Conservation (phyloP, 2,888 invertebrate genomes). For the Anticlea derivata region DNA sequence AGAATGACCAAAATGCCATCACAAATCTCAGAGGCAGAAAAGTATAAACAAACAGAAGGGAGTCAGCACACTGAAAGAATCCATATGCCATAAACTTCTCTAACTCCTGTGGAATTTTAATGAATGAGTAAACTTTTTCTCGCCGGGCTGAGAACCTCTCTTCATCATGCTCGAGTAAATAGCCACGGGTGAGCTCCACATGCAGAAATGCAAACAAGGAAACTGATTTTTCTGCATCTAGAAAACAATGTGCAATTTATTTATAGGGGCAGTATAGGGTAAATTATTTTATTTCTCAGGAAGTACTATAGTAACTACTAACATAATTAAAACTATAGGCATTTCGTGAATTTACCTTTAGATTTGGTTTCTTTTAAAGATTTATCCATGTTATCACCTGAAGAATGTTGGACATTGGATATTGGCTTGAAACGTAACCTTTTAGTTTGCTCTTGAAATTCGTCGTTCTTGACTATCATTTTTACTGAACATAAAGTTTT, state of each 20-base stretch:
- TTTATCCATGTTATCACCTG: slow-evolving; percentile 65
- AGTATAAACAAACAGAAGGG: slow-evolving; percentile 98
- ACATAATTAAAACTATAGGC: background rate
- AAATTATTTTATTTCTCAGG: background rate
- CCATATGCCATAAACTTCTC: slow-evolving; percentile 97
- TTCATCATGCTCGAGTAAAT: slow-evolving; percentile 97
- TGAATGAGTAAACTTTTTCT: slow-evolving; percentile 98
- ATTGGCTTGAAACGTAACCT: slow-evolving; percentile 74
- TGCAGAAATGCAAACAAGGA: slow-evolving; percentile 88
- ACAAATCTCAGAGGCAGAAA: slow-evolving; percentile 97
- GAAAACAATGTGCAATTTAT: slow-evolving; percentile 31
- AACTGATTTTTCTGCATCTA: slow-evolving; percentile 69
- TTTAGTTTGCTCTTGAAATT: slow-evolving; percentile 70
- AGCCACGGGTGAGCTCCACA: slow-evolving; percentile 95
- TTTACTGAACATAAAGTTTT: slow-evolving; percentile 9
- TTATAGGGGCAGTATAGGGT: too few species aligned
- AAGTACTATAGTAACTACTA: background rate
- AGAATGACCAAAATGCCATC: slow-evolving; percentile 92
- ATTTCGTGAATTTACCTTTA: slow-evolving; percentile 52
- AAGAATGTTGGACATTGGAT: slow-evolving; percentile 61
- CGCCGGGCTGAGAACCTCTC: slow-evolving; percentile 96
- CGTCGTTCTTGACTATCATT: slow-evolving; percentile 69
- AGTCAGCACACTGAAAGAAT: slow-evolving; percentile 98
- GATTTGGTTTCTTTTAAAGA: slow-evolving; percentile 57
- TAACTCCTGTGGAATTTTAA: slow-evolving; percentile 96